Conservation (phyloP, 1,140 invertebrate genomes). For the Platyura marginata region DNA sequence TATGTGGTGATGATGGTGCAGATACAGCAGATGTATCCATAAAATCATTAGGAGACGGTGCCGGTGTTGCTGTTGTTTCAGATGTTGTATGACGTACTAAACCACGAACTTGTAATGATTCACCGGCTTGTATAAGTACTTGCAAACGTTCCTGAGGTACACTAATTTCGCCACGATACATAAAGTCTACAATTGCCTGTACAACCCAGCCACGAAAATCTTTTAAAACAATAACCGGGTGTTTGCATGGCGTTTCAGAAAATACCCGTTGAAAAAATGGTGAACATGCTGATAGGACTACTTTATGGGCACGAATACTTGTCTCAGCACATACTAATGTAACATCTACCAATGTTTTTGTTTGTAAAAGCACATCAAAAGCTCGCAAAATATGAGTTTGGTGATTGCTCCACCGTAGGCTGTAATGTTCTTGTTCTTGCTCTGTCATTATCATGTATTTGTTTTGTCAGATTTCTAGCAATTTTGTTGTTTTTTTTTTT, state of each 20-base stretch:
- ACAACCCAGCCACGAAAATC: slow-evolving; percentile 74
- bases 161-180: slow-evolving; percentile 80
- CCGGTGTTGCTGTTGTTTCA: slow-evolving; percentile 39
- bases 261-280: slow-evolving; percentile 80
- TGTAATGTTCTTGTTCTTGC: slow-evolving; percentile 60
- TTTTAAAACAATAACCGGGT: slow-evolving; percentile 79
- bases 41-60: slow-evolving; percentile 34
- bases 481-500: background rate
- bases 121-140: slow-evolving; percentile 65
- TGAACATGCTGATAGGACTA: slow-evolving; percentile 77
- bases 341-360: slow-evolving; percentile 71
- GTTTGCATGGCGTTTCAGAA: slow-evolving; percentile 80
- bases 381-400: slow-evolving; percentile 66
- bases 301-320: slow-evolving; percentile 70
- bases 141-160: slow-evolving; percentile 66
- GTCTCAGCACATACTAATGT: slow-evolving; percentile 72
- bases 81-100: slow-evolving; percentile 45
- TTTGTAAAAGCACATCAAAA: slow-evolving; percentile 67
- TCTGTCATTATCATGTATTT: slow-evolving; percentile 13
- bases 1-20: slow-evolving; percentile 24
- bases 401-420: slow-evolving; percentile 83
- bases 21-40: slow-evolving; percentile 13
- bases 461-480: background rate
- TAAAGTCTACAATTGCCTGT: slow-evolving; percentile 75
- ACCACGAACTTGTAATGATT: slow-evolving; percentile 64